A percentile compares a stretch with the other conserved stretches of the same genome.
phyloP scores from a whole-genome alignment of 2,797 vertebrate species.

The Danio jaintianensis region DNA sequence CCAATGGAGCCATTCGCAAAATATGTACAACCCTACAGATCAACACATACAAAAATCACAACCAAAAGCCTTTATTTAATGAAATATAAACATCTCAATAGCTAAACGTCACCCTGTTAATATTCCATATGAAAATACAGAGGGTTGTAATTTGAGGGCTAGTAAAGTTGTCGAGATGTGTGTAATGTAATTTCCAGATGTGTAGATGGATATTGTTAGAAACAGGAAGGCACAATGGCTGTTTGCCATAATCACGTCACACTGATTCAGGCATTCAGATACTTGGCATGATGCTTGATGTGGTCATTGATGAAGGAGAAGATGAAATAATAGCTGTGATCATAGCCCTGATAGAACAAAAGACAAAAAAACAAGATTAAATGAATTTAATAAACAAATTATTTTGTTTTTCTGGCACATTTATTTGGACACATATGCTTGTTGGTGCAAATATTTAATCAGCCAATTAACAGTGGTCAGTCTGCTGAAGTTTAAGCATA shows the following conservation, averaged over 20 bases:
- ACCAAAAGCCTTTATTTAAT: constrained; percentile 37
- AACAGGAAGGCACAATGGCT: constrained; percentile 14
- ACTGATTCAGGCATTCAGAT: constrained; percentile 82
- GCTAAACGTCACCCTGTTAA: neutral
- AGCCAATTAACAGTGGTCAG: too few relatives aligned
- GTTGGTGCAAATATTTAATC: too few relatives aligned
- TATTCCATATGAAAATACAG: neutral
- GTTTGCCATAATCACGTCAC: neutral
- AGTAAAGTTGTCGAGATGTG: neutral
- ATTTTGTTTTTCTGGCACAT: neutral
- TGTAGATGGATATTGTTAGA: neutral
- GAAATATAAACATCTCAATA: neutral
- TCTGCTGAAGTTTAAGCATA: too few relatives aligned
- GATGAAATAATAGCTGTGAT: constrained; percentile 97
- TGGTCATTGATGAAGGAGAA: constrained; percentile 92
- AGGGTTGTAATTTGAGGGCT: neutral
- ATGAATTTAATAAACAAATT: too few relatives aligned
- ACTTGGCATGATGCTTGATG: constrained; percentile 95
- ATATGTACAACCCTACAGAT: neutral
- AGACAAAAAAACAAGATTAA: neutral
- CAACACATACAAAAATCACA: constrained; percentile 36
- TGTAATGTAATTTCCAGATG: neutral
- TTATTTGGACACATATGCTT: too few relatives aligned
- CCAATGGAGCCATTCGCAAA: neutral
- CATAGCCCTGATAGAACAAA: constrained; percentile 85